Evolutionary conservation across 2,797 vertebrate genomes (phyloP).

Genomic region (Urosaurus nigricauda): DNA sequence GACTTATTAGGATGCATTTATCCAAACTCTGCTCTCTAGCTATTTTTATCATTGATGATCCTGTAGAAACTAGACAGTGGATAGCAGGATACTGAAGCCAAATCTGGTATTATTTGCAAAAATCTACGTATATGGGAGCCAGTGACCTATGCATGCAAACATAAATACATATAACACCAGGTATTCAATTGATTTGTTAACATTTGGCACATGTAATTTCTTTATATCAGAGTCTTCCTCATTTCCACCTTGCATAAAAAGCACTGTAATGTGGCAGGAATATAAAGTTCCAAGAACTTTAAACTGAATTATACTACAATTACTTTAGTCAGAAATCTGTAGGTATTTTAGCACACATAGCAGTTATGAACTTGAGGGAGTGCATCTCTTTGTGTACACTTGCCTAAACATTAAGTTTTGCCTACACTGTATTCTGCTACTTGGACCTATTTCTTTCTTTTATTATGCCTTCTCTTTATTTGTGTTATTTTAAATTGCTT

Average conservation of each 20-base stretch:
- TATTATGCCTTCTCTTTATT: no score
- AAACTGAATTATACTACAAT: neutral
- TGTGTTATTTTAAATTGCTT: no score
- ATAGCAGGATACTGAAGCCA: neutral
- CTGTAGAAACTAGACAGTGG: neutral
- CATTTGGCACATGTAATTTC: neutral
- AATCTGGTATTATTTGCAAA: neutral
- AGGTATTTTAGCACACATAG: neutral
- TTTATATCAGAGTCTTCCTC: no score
- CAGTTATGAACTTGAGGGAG: neutral
- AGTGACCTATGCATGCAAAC: neutral
- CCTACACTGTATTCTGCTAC: no score
- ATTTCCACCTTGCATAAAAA: no score
- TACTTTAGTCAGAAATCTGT: neutral
- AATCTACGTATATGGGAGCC: neutral
- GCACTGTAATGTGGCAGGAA: no score
- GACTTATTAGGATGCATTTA: neutral
- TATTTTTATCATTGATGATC: neutral
- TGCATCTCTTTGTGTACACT: no score
- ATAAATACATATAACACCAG: neutral
- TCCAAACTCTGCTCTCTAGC: neutral
- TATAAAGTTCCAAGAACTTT: neutral
- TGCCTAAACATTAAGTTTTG: no score
- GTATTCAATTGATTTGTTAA: neutral
- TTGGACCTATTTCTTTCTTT: no score